These are phyloP conservation scores for Mythimna loreyi DNA, from an alignment of 2,888 invertebrate genomes.

Conservation along the genomic window DNA sequence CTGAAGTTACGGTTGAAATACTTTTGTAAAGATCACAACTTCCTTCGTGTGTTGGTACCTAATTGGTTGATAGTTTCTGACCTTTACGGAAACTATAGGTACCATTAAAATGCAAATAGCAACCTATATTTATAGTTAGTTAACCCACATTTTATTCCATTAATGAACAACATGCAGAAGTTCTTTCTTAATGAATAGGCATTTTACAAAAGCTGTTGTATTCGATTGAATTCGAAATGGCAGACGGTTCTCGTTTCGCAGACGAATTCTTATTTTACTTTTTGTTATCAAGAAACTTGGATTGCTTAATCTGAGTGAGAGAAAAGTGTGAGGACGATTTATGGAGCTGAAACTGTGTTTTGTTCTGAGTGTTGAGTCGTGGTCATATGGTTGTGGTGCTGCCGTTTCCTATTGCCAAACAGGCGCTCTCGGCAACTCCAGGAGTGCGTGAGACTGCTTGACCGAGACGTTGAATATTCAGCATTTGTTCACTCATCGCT, in stretches of 20 bases:
- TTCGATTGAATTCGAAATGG: slow-evolving; percentile 25
- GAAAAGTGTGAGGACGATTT: slow-evolving; percentile 17
- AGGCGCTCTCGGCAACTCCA: slow-evolving; percentile 40
- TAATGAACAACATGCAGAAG: slow-evolving; percentile 26
- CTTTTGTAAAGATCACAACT: slow-evolving; percentile 81
- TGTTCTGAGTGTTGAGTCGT: not conserved
- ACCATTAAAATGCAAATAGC: slow-evolving; percentile 59
- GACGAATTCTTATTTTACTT: slow-evolving; percentile 36
- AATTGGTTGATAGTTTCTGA: slow-evolving; percentile 71
- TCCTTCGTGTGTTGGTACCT: slow-evolving; percentile 67
- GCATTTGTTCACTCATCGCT: slow-evolving; percentile 79
- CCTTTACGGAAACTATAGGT: slow-evolving; percentile 69
- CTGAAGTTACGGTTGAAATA: slow-evolving; percentile 76
- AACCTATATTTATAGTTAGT: slow-evolving; percentile 61
- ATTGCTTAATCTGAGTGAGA: slow-evolving; percentile 16
- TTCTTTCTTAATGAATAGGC: slow-evolving; percentile 37
- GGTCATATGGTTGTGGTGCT: slow-evolving; percentile 22
- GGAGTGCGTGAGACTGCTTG: slow-evolving; percentile 80
- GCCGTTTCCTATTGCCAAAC: slow-evolving; percentile 61
- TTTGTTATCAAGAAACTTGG: slow-evolving; percentile 29
- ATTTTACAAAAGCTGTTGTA: slow-evolving; percentile 39
- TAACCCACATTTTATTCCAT: slow-evolving; percentile 63
- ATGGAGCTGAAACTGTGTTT: slow-evolving; percentile 16
- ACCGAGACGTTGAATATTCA: slow-evolving; percentile 87
- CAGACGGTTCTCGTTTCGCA: slow-evolving; percentile 23